Evolutionary conservation across 2,888 invertebrate genomes (phyloP), one percentile per base, ranked within the genome.

Genomic region (Escarpia spicata): DNA sequence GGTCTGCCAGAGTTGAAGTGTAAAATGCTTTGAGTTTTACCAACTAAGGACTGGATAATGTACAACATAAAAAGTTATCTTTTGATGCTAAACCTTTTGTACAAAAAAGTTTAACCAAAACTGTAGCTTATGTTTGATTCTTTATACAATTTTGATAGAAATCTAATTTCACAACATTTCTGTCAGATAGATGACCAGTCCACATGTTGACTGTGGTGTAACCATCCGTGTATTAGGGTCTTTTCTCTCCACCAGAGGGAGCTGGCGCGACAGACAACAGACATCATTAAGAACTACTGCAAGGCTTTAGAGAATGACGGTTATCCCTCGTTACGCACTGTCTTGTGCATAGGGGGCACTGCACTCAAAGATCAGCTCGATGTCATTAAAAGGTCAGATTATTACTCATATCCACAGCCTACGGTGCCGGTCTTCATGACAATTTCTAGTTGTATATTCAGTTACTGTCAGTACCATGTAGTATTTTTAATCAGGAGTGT

Each of bases 221-320:
- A 26, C 26, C 19, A 6, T 75, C 75, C 26, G n/a, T 75, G 75
- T 26, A 91, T 91, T 45, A 45, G 43, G 12, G 19, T 37, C 37
- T 4, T 75, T n/a, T 90, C 44, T 91, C 92, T 92, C 58, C 95
- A 96, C 91, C 94, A 97, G 97, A 97, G 99, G 92, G 99, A 99
- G 97, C 97, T 99, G 96, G 99, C 99, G 0, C 98, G 99, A 95
- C 99, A 99, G 96, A 99, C 99, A 0, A 97, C 97, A 96, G 99
- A 99, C 95, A 98, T 99, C 90, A 98, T 99, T 37, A 97, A 97
- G 94, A 98, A 98, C 95, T 99, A 98, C 95, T 98, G 98, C 52
- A 97, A 97, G 31, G 97, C 97, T 93, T 96, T 99, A 43, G 97
- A 97, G 93, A 97, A 97, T 95, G 97, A 97, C 92, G 98, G 98